A percentile compares a stretch with the other conserved stretches of the same genome.
These are phyloP conservation scores for Leptopilina drosophilae DNA, from an alignment of 2,888 invertebrate genomes.

Conservation along the genomic window DNA sequence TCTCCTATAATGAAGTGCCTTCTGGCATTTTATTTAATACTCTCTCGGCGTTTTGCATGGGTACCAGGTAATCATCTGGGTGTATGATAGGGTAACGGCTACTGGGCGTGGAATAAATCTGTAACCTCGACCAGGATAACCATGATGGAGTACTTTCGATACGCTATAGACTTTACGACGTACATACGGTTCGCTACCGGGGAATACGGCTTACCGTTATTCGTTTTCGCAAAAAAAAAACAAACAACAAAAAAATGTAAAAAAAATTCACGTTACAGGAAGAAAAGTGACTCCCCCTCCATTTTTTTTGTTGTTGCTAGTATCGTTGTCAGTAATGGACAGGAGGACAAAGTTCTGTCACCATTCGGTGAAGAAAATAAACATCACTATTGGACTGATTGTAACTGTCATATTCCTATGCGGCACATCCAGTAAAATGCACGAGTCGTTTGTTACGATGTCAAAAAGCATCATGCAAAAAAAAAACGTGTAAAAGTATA, in stretches of 20 bases:
- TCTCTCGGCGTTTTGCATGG: conserved; percentile 56
- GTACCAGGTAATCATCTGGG: conserved; percentile 70
- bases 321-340: conserved; percentile 38
- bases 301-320: background rate
- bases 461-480: conserved; percentile 29
- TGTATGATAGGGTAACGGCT: conserved; percentile 72
- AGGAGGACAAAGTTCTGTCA: conserved; percentile 37
- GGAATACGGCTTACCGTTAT: conserved; percentile 29
- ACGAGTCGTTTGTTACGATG: conserved; percentile 33
- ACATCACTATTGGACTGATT: conserved; percentile 35
- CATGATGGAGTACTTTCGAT: conserved; percentile 67
- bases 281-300: conserved; percentile 6
- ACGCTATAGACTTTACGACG: conserved; percentile 42
- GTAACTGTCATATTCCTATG: conserved; percentile 31
- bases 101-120: conserved; percentile 75
- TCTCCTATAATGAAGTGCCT: conserved; percentile 69
- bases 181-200: conserved; percentile 8
- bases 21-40: conserved; percentile 66
- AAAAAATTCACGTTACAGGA: conserved; percentile 11
- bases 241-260: background rate
- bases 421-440: conserved; percentile 7
- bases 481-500: conserved; percentile 8
- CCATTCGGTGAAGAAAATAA: conserved; percentile 30
- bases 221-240: background rate
- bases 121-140: conserved; percentile 67